Evolutionary conservation across 2,797 vertebrate species (phyloP).

Genomic region (Melanotaenia maccullochi): DNA sequence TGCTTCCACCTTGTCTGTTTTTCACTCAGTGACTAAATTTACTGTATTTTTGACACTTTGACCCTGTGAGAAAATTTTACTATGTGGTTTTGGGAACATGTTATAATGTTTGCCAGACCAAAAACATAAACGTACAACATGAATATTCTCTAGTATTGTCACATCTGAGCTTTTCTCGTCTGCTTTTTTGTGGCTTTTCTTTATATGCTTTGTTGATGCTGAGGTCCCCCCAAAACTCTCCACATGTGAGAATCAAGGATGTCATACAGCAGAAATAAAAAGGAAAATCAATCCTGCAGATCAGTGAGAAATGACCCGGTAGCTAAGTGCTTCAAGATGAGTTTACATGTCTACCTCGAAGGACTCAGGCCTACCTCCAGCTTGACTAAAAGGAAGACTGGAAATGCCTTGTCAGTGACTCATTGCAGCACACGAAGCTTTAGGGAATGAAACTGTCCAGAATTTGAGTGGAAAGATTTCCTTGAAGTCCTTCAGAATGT

Average conservation of each 20-base stretch:
- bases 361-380: conserved; percentile 50
- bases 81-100: conserved; percentile 31
- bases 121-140: conserved; percentile 48
- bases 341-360: conserved; percentile 62
- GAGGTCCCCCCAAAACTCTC: conserved; percentile 37
- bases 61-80: conserved; percentile 33
- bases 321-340: conserved; percentile 82
- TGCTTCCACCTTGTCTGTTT: neutral
- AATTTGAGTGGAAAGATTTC: conserved; percentile 65
- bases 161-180: conserved; percentile 58
- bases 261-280: conserved; percentile 61
- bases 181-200: conserved; percentile 56
- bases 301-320: conserved; percentile 72
- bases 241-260: conserved; percentile 55
- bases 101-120: conserved; percentile 56
- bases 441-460: conserved; percentile 69
- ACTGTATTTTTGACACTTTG: conserved; percentile 42
- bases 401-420: conserved; percentile 76
- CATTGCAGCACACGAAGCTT: conserved; percentile 64
- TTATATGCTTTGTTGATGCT: conserved; percentile 53
- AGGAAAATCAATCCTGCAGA: conserved; percentile 67
- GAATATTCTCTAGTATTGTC: conserved; percentile 51
- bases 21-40: conserved; percentile 18
- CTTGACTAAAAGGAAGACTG: conserved; percentile 51
- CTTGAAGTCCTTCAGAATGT: conserved; percentile 60